Base-by-base conservation (phyloP, 2,797 vertebrate genomes). In the Typhlichthys subterraneus region DNA sequence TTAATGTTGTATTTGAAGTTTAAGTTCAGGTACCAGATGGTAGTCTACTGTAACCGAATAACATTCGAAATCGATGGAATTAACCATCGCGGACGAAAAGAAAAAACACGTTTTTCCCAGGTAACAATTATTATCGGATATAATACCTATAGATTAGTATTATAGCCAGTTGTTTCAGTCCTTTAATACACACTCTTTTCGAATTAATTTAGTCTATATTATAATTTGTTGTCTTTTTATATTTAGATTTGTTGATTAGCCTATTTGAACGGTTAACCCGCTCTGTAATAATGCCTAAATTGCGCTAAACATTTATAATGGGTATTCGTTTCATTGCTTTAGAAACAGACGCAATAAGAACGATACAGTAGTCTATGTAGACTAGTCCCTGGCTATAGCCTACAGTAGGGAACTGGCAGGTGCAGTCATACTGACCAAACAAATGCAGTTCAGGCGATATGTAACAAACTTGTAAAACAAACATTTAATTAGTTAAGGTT, bases 11-110 rank as follows among this genome's bases (percentile, higher is more conserved):
- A 15, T 12, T 58, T 45, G 57, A 42, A 73, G 74, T 56, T 73
- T 15, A 79, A 83, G 58, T 67, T 70, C 48, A 10, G 55, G 69
- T 62, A 3, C 63, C 88, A 89, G 88, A 85, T 90, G 88, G 86
- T 42, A 55, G 58, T 38, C 0, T 64, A 31, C 14, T 53, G 56
- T 31, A 58, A 60, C 5, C 0, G 2, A n/a, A 42, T 12, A 17
- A 1, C 9, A 17, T 12, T 48, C 4, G 6, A 48, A 48, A 3
- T 5, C 47, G 47, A 14, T 12, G 47, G 47, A 48, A 48, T 12
- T 12, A 48, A 12, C 12, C 12, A 12, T 38, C 9, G 23, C 53
- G 47, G 54, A 1, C 19, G 12, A 6, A 8, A 2, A 69, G 9
- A 52, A 45, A 45, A 9, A 10, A 1, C 5, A 10, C 14, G 13